Conservation (phyloP, 2,888 invertebrate species). For the Smittia aterrima region DNA sequence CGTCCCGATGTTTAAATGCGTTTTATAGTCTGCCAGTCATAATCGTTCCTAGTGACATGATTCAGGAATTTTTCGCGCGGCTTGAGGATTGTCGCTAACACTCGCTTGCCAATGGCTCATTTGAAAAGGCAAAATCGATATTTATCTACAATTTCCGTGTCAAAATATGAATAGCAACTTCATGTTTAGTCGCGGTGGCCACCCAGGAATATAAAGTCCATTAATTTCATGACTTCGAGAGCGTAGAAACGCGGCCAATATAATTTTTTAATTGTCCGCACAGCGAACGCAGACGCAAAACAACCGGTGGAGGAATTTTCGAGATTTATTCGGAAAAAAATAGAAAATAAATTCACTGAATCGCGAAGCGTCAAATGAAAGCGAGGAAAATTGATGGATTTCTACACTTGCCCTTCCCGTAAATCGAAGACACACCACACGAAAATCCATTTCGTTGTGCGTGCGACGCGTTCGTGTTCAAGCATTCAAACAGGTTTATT, state of each 20-base stretch:
- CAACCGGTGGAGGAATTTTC: not conserved
- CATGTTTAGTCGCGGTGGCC: conserved; percentile 9
- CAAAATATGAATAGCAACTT: conserved; percentile 30
- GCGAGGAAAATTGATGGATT: conserved; percentile 13
- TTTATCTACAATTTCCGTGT: conserved; percentile 42
- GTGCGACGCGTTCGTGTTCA: not conserved
- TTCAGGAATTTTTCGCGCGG: conserved; percentile 32
- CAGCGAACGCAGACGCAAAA: conserved; percentile 11
- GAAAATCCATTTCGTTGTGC: not conserved
- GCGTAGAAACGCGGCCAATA: conserved; percentile 4
- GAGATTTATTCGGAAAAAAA: not conserved
- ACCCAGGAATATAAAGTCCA: conserved; percentile 13
- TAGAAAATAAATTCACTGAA: not conserved
- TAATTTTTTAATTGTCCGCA: conserved; percentile 19
- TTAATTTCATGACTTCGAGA: conserved; percentile 19
- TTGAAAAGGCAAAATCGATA: conserved; percentile 34
- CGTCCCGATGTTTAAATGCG: not conserved
- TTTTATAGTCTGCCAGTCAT: not conserved
- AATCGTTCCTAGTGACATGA: conserved; percentile 36
- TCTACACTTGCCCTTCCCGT: not conserved
- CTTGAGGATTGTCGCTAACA: conserved; percentile 16
- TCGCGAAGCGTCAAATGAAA: not conserved
- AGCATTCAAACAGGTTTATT: conserved; percentile 28
- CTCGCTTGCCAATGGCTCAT: not conserved
- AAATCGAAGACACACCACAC: not conserved